Evolutionary conservation across 2,888 invertebrate species (phyloP).

Genomic region (Sinhomidia bicolor): DNA sequence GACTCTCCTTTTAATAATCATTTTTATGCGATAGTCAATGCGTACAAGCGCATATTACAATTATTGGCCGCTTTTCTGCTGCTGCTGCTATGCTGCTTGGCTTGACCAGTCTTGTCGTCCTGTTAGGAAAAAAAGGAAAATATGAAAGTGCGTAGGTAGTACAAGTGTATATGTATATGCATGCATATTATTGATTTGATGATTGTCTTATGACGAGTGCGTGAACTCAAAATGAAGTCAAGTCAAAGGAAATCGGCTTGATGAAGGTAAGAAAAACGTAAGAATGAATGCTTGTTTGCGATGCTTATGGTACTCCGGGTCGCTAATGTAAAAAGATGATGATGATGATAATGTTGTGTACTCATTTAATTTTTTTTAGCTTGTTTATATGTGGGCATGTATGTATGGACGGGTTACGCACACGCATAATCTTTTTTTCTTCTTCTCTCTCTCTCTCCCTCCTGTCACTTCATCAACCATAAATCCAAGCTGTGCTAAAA

Average conservation of each 20-base stretch:
- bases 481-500: background rate
- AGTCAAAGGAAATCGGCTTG: slow-evolving; percentile 63
- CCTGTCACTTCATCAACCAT: background rate
- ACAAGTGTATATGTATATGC: background rate
- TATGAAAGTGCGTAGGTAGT: slow-evolving; percentile 38
- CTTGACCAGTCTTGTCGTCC: slow-evolving; percentile 43
- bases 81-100: background rate
- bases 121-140: slow-evolving; percentile 25
- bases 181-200: background rate
- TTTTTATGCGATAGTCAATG: slow-evolving; percentile 3
- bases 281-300: background rate
- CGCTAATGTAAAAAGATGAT: background rate
- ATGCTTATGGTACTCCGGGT: background rate
- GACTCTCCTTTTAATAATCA: slow-evolving; percentile 30
- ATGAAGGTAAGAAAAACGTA: slow-evolving; percentile 60
- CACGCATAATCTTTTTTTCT: slow-evolving; percentile 25
- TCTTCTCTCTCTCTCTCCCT: no score
- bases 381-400: no score
- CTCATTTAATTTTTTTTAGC: slow-evolving; percentile 31
- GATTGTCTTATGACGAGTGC: no score
- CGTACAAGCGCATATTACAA: slow-evolving; percentile 40
- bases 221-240: background rate
- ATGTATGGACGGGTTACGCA: slow-evolving; percentile 11
- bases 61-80: background rate
- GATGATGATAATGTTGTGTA: background rate